Percentiles rank a stretch among this genome's conserved stretches.
Evolutionary conservation across 30 jellyfish, hydroid and myxozoan genomes (phyloP).

Genomic region (Chrysaora quinquecirrha): DNA sequence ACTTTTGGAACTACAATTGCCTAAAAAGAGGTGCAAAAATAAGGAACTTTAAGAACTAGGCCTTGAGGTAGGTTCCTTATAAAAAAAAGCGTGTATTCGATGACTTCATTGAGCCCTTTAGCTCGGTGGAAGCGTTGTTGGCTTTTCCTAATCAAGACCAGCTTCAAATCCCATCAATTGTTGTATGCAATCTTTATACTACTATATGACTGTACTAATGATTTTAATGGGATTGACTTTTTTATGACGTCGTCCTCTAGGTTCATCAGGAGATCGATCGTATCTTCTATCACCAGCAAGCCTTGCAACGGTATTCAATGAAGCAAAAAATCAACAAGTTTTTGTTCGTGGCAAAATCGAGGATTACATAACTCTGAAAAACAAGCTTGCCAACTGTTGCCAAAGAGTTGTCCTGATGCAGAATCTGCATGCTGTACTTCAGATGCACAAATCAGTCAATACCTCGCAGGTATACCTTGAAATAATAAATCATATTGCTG

Average conservation of each 20-base stretch:
- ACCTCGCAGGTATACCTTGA: slow-evolving; percentile 35
- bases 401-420: slow-evolving; percentile 54
- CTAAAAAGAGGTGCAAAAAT: no score
- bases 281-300: slow-evolving; percentile 41
- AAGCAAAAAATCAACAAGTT: slow-evolving; percentile 8
- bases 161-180: no score
- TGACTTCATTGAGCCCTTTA: no score
- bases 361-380: slow-evolving; percentile 46
- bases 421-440: slow-evolving; percentile 35
- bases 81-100: no score
- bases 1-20: no score
- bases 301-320: slow-evolving; percentile 47
- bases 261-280: slow-evolving; percentile 52
- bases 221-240: neutral
- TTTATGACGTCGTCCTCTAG: no score
- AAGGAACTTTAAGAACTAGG: no score
- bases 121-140: no score
- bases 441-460: slow-evolving; percentile 25
- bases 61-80: no score
- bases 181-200: no score
- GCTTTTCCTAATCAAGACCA: no score
- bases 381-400: slow-evolving; percentile 43
- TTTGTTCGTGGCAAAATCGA: slow-evolving; percentile 69
- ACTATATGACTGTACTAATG: neutral
- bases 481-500: no score